A percentile compares a stretch with the other conserved stretches of the same genome.
These are phyloP conservation scores for Galeopsomyia nigrocyanea DNA, from an alignment of 2,888 invertebrate species.

Conservation along the genomic window DNA sequence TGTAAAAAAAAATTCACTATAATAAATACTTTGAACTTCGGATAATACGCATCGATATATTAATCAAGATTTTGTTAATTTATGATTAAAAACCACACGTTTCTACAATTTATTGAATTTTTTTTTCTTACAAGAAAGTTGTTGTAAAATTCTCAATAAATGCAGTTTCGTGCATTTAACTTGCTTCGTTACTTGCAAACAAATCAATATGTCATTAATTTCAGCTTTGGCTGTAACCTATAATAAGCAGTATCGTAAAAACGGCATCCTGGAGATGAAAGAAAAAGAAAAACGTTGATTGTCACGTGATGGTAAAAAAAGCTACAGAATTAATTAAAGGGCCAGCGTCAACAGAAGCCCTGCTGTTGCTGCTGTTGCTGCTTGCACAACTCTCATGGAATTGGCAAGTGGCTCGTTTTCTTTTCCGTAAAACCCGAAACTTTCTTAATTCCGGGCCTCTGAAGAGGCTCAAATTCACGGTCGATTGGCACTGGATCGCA, in stretches of 20 bases:
- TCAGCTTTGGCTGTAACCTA: conserved; percentile 31
- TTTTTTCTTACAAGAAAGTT: no score
- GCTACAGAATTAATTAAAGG: conserved; percentile 43
- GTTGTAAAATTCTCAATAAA: no score
- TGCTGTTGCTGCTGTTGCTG: conserved; percentile 7
- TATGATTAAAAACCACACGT: no score
- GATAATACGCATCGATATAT: no score
- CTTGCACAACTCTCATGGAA: conserved; percentile 35
- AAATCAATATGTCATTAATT: conserved; percentile 45
- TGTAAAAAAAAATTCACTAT: no score
- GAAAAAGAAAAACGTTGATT: conserved; percentile 28
- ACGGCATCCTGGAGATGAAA: conserved; percentile 4
- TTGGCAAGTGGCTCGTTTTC: conserved; percentile 47
- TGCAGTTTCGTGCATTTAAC: no score
- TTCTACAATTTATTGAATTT: no score
- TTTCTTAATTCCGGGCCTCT: conserved; percentile 36
- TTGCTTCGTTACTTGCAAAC: conserved; percentile 15
- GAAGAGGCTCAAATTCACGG: conserved; percentile 34
- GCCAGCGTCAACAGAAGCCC: conserved; percentile 30
- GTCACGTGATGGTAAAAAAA: conserved; percentile 44
- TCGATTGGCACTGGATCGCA: conserved; percentile 36
- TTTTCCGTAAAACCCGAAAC: conserved; percentile 27
- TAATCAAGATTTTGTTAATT: no score
- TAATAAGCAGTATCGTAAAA: conserved; percentile 46
- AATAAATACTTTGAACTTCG: no score